Evolutionary conservation across 2,797 vertebrate species (phyloP), one percentile per base, ranked within the genome.

Genomic region (Sebastes diaconus): DNA sequence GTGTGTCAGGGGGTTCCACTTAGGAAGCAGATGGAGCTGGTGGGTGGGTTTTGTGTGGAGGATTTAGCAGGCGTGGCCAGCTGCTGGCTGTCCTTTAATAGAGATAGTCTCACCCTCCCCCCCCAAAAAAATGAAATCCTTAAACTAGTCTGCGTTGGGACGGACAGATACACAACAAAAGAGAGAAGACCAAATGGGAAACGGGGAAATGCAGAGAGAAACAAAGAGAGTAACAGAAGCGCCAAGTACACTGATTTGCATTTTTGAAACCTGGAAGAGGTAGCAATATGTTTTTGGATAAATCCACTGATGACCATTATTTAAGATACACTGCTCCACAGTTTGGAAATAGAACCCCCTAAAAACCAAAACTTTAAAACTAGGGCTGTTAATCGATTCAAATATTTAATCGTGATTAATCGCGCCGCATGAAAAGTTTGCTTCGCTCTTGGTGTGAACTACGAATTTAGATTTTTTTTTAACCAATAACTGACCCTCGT

Each of bases 1-100:
- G 78, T 24, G 75, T 73, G 67, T 78, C 20, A 46, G 64, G 80
- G 79, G 77, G 69, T 80, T 87, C 81, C 69, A 80, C 78, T 93
- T 75, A 70, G 89, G 88, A 90, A 90, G 88, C 91, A 91, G 91
- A 95, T 93, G 90, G 93, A 94, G 89, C 88, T 87, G 85, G 84
- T 90, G 84, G 86, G 89, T 92, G 92, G 89, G 83, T 91, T 86
- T 82, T 89, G 72, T 82, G 80, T 83, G 77, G 80, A 88, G 85
- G 84, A 87, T 90, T 85, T 88, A 87, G 81, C 89, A 81, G 92
- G 90, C 84, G 83, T 87, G 91, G 87, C 77, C 92, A 88, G 87
- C 84, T 92, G 87, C 83, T 89, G 74, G 83, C 50, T 79, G 88
- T 83, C 93, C 85, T 83, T 92, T 84, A 90, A 88, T 73, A 71